phyloP scores from a whole-genome alignment of 2,888 invertebrate species.

The Philereme transversata region DNA sequence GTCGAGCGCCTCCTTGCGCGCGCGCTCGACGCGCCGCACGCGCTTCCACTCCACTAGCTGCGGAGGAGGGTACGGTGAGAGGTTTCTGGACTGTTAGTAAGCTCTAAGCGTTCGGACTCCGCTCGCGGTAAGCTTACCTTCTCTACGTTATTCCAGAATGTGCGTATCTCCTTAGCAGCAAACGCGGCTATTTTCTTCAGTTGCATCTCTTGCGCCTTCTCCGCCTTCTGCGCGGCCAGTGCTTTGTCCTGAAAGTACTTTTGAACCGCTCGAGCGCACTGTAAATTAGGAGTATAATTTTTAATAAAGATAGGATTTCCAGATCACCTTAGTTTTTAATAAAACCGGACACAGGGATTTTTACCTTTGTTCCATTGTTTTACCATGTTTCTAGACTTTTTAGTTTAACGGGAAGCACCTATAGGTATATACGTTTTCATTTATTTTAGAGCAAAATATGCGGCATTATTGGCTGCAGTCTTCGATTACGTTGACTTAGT shows the following conservation, averaged over 20 bases:
- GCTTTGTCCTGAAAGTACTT: slow-evolving; percentile 97
- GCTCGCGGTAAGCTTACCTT: slow-evolving; percentile 83
- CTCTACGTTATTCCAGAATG: slow-evolving; percentile 98
- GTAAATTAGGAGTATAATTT: neutral
- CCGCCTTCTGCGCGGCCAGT: slow-evolving; percentile 93
- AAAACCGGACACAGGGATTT: too few relatives aligned
- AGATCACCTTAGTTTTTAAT: too few relatives aligned
- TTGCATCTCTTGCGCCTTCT: slow-evolving; percentile 95
- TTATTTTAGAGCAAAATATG: too few relatives aligned
- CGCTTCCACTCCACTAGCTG: slow-evolving; percentile 97
- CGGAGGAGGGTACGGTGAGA: neutral
- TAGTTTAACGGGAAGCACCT: too few relatives aligned
- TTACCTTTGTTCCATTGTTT: too few relatives aligned
- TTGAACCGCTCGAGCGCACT: slow-evolving; percentile 94
- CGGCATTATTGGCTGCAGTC: too few relatives aligned
- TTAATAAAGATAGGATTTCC: too few relatives aligned
- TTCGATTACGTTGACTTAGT: too few relatives aligned
- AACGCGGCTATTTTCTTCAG: slow-evolving; percentile 93
- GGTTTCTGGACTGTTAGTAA: neutral
- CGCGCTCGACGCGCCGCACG: slow-evolving; percentile 95
- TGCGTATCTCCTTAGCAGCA: slow-evolving; percentile 96
- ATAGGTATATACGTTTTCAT: too few relatives aligned
- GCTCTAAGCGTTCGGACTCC: neutral
- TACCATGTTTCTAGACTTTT: too few relatives aligned
- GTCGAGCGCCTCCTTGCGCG: slow-evolving; percentile 96